Evolutionary conservation across 2,797 vertebrate genomes (phyloP), one percentile per base, ranked within the genome.

Genomic region (Podargus strigoides): DNA sequence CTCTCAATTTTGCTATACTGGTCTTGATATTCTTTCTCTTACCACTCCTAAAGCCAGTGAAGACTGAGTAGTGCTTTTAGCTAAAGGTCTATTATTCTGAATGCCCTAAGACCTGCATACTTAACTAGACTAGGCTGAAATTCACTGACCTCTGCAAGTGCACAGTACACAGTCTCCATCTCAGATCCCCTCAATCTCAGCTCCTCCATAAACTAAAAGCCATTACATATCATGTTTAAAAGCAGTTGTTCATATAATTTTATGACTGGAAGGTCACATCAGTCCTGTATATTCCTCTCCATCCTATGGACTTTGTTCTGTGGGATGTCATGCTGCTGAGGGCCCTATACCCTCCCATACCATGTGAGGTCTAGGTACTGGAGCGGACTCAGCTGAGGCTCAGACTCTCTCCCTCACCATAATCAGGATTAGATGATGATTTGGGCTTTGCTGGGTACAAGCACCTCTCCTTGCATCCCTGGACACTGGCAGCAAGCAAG

Each of bases 311-410:
- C 50, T 66, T 28, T 50, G 20, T 46, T 67, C 63, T 39, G 7
- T 3, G 15, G n/a, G 37, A 58, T 6, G 15, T 37, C 58, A 49
- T 1, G 17, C 16, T 0, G 1, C 30, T 23, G 37, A 67, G 10
- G 21, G 18, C 11, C 18, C 52, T 47, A 36, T 20, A 37, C 14
- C 13, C 23, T 69, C 22, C 17, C 6, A 3, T 24, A 41, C 22
- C 30, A 63, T 1, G 6, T 5, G 9, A 44, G 18, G 12, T 16
- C 34, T 28, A 34, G 30, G 14, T 32, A 39, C 2, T 9, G 26
- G 37, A 44, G 23, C 6, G 4, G 34, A 5, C n/a, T 50, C 59
- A 58, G 28, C 21, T 9, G 8, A 46, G n/a, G 37, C 13, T 88
- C n/a, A 90, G 11, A 12, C n/a, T 36, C 56, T 68, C 36, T 41